Evolutionary conservation across 2,113 vertebrate species (phyloP), one percentile per base, ranked within the genome.

Genomic region (Heloderma charlesbogerti): DNA sequence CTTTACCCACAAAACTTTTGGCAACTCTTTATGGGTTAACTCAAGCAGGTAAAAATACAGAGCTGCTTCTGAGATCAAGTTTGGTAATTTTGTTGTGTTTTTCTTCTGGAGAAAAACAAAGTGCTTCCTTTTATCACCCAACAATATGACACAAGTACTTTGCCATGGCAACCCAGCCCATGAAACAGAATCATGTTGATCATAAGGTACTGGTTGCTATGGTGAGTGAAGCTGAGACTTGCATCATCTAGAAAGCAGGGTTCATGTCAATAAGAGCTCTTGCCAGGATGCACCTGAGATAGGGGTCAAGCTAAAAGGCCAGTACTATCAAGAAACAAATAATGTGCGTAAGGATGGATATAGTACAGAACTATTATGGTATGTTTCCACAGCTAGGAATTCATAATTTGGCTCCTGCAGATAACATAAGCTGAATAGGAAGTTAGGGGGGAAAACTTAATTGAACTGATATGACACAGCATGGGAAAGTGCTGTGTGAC

Each of bases 121-220:
- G 87, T 92, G 31, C 92, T 96, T 93, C 89, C 83, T 93, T 89
- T 86, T 81, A 43, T 43, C 51, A 15, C 84, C 80, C 90, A 88
- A 93, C 74, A 93, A 0, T 86, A 72, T 84, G 93, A 91, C 86
- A 93, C 90, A 94, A 92, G 91, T 85, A 84, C 90, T 91, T 93
- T 93, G 77, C 89, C 88, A 94, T 88, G 89, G 91, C 92, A 96
- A 94, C 93, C 84, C n/a, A 77, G n/a, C 63, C 91, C 87, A 85
- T 88, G 86, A 94, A 94, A 93, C 40, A 90, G 72, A 43, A 94
- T 69, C 78, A n/a, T 6, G 40, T 90, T 78, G 22, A 66, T 92
- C 82, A 22, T 66, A 69, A 92, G 89, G 66, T 91, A 69, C 81
- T 91, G 89, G 89, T 94, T 94, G 86, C 91, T 93, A 1, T 95